Evolutionary conservation across 1,140 invertebrate species (phyloP).

Genomic region (Caenorhabditis brenneri): DNA sequence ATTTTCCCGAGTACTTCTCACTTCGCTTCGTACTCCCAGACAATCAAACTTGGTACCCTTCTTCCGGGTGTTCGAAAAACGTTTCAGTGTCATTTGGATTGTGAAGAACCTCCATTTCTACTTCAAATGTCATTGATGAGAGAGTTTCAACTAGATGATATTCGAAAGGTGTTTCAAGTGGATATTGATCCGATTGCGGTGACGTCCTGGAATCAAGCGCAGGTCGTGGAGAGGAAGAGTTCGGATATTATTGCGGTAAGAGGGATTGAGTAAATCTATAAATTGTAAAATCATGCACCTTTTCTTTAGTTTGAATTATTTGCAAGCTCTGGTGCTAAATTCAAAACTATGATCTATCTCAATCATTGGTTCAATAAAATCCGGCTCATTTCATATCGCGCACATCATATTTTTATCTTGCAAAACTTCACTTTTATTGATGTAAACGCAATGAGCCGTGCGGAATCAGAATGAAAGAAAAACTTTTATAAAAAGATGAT

Average conservation of each 20-base stretch:
- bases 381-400: no score
- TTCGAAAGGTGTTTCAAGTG: background rate
- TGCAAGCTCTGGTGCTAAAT: no score
- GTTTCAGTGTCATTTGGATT: background rate
- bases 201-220: background rate
- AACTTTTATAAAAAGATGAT: no score
- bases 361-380: no score
- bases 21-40: background rate
- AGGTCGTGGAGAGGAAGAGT: background rate
- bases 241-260: background rate
- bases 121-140: background rate
- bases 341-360: no score
- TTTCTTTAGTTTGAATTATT: no score
- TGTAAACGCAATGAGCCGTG: no score
- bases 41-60: background rate
- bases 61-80: slow-evolving; percentile 5
- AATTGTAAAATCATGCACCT: no score
- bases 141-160: background rate
- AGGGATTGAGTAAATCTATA: no score
- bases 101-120: background rate
- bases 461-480: no score
- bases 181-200: background rate
- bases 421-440: no score
- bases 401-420: no score
- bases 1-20: background rate